Base-by-base conservation (phyloP, 1,140 invertebrate species). In the silkworm (Bombyx mori) region DNA sequence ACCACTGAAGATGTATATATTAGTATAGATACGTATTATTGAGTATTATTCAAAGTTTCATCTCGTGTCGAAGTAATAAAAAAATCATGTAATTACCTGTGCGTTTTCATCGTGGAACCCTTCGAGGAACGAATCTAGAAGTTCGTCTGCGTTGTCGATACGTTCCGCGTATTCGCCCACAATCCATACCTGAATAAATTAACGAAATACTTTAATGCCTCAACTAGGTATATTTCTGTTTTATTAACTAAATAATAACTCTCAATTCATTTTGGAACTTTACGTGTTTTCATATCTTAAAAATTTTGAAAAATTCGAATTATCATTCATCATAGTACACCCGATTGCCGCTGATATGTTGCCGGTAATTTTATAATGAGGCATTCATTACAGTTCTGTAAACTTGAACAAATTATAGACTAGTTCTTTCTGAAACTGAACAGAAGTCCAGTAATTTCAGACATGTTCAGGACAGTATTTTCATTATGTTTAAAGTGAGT, bases 81-180 rank as follows among this genome's bases (percentile, higher is more conserved):
- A 35, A 35, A 35, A 35, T 35, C 0, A 35, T 35, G 2, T 1
- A 0, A 35, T 51, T 69, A 88, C 87, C 90, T 99, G 98, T 43
- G 98, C 97, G 77, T 99, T 99, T 82, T 99, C 99, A 90, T 99
- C 99, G 69, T 99, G 97, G 88, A 99, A 99, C n/a, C 98, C 98
- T 89, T 99, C 98, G 2, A 99, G 89, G 89, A 99, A 99, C 71
- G 96, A 98, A 80, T 99, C 98, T 4, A 99, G 88, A 9, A 99
- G 89, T 82, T 99, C 99, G 78, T 99, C 98, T 8, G 99, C 99
- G 88, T 99, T 99, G 84, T 99, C 99, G 71, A 99, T 99, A 66
- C 99, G 92, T 77, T 99, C 99, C 0, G 99, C 99, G 88, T 99
- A 99, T 82, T 98, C 95, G 65, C 98, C 99, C 84, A 99, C 99